A percentile compares a stretch with the other conserved stretches of the same genome.
Evolutionary conservation across 2,797 vertebrate genomes (phyloP).

Genomic region (Enteromius fasciolatus): DNA sequence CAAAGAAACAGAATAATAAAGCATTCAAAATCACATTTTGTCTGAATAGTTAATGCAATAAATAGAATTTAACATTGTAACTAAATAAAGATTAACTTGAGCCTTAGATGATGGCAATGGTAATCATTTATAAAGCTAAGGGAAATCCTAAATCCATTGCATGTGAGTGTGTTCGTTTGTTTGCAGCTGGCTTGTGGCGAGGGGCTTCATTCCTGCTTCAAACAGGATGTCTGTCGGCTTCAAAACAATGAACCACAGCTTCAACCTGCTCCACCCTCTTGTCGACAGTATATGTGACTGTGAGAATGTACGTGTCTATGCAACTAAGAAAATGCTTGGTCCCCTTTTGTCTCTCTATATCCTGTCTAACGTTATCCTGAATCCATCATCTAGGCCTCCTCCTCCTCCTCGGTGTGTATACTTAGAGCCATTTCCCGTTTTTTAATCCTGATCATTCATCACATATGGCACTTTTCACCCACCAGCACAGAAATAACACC

Average conservation of each 20-base stretch:
- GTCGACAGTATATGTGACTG: constrained; percentile 31
- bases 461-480: constrained; percentile 39
- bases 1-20: not conserved
- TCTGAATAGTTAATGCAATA: not conserved
- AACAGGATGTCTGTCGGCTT: constrained; percentile 80
- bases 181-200: constrained; percentile 71
- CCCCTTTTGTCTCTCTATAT: constrained; percentile 40
- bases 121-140: not conserved
- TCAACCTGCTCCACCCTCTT: constrained; percentile 75
- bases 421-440: constrained; percentile 25
- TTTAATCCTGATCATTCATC: constrained; percentile 34
- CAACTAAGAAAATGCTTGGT: constrained; percentile 43
- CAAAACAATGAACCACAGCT: constrained; percentile 80
- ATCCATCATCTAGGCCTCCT: constrained; percentile 39
- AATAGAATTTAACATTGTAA: not conserved
- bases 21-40: not conserved
- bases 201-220: constrained; percentile 66
- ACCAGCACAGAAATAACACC: constrained; percentile 39
- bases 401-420: constrained; percentile 14
- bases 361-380: constrained; percentile 40
- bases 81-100: not conserved
- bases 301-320: constrained; percentile 14
- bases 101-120: not conserved
- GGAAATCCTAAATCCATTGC: not conserved
- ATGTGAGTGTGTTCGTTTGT: constrained; percentile 37